These are phyloP conservation scores for Rhynchonycteris naso DNA, from an alignment of 2,797 vertebrate species.

Conservation along the genomic window DNA sequence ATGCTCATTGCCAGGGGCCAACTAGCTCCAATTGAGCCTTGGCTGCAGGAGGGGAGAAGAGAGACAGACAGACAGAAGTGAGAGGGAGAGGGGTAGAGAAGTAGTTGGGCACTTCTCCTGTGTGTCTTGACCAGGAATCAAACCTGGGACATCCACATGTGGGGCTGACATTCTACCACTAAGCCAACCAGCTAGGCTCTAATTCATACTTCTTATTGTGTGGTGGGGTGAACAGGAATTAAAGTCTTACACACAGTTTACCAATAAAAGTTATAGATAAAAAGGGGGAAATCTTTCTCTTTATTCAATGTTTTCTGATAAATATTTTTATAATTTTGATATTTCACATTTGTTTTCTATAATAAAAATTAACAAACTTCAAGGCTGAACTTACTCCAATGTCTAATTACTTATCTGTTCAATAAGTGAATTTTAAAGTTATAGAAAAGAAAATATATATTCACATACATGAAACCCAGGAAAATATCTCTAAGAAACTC, in stretches of 20 bases:
- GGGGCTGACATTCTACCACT: too few species aligned
- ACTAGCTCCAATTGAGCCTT: too few species aligned
- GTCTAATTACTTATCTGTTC: not conserved
- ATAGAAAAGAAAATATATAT: not conserved
- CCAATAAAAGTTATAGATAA: not conserved
- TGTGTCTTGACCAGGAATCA: too few species aligned
- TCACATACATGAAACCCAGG: not conserved
- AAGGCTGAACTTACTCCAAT: conserved; percentile 14
- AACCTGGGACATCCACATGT: too few species aligned
- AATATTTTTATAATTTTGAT: conserved; percentile 2
- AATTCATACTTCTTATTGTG: not conserved
- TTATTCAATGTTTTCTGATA: not conserved
- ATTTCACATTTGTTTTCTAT: not conserved
- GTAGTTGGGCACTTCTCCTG: too few species aligned
- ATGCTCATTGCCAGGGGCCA: too few species aligned
- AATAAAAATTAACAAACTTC: conserved; percentile 24
- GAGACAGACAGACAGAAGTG: too few species aligned
- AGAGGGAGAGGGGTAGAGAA: too few species aligned
- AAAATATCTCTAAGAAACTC: not conserved
- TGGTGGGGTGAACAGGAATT: not conserved
- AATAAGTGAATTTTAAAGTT: conserved; percentile 21
- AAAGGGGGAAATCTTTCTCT: not conserved
- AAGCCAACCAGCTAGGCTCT: not conserved
- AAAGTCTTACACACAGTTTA: not conserved
- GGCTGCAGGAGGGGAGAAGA: too few species aligned